Evolutionary conservation across 2,113 vertebrate genomes (phyloP), one percentile per base, ranked within the genome.

Genomic region (Osmerus mordax): DNA sequence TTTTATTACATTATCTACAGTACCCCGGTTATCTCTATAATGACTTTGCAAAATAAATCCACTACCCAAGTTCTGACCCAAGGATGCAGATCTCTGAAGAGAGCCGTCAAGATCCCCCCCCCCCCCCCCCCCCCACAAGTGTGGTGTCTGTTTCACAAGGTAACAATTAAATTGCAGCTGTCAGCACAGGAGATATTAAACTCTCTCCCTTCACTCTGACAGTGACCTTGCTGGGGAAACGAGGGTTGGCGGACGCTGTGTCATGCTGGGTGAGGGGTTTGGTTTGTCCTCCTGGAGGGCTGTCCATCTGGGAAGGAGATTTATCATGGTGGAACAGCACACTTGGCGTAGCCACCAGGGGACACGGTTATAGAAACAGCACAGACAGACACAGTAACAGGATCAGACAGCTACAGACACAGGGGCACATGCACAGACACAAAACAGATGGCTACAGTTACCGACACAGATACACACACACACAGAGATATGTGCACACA

Each of bases 251-350:
- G 32, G 67, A 55, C 19, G 41, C 25, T 76, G 76, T 75, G 73
- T 79, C 83, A 74, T 0, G 80, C 85, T 81, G 88, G 76, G 70
- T 64, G 63, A 62, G 18, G 15, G 65, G 55, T 58, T 68, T 58
- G 54, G 23, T 28, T 4, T 51, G 52, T 78, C 69, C 0, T 83
- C 66, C 41, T 82, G 73, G 78, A 80, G 84, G 78, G 86, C 70
- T 75, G 73, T 83, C 89, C 88, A 91, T 90, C 88, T 91, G 88
- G 88, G 87, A 79, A 58, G 66, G 69, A 78, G 80, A 85, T 83
- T 84, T 69, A 91, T 90, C 84, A 87, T 69, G 51, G 65, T 71
- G 76, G 72, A 78, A 74, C 62, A 58, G 74, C 21, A 71, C 80
- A 73, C 79, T 76, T 71, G 41, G 41, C 9, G 9, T 2, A 47